Percentiles rank a stretch among this genome's conserved stretches.
phyloP scores from a whole-genome alignment of 1,140 invertebrate genomes.

The Teleopsis dalmanni region DNA sequence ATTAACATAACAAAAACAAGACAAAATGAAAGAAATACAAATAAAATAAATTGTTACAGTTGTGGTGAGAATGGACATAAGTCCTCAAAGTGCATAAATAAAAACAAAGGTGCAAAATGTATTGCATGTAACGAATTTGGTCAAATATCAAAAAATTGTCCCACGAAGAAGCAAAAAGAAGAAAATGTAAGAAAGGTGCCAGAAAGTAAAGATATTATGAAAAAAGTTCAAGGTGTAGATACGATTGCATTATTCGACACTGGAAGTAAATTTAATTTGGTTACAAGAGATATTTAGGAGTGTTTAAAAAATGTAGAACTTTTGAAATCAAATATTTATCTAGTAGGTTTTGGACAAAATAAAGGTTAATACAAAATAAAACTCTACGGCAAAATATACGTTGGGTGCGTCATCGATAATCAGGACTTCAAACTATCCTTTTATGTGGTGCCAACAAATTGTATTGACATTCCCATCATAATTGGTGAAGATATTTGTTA shows the following conservation, averaged over 20 bases:
- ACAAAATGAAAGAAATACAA: no score
- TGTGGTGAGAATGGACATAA: slow-evolving; percentile 6
- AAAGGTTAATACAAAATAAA: background rate
- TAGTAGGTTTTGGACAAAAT: slow-evolving; percentile 5
- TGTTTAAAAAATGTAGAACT: background rate
- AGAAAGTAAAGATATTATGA: background rate
- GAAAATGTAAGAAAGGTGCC: background rate
- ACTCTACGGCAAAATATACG: background rate
- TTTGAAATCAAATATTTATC: slow-evolving; percentile 1
- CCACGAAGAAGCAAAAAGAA: background rate
- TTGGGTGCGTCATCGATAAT: background rate
- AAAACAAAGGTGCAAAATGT: slow-evolving; percentile 3
- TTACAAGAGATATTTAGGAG: background rate
- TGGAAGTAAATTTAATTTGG: no score
- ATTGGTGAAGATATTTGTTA: background rate
- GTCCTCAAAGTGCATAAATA: slow-evolving; percentile 2
- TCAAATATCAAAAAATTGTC: slow-evolving; percentile 2
- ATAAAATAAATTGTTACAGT: slow-evolving; percentile 4
- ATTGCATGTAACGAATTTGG: slow-evolving; percentile 6
- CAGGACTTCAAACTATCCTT: background rate
- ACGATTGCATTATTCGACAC: background rate
- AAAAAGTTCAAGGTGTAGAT: background rate
- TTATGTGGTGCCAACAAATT: slow-evolving; percentile 4
- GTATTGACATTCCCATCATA: no score
- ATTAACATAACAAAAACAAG: no score